A percentile compares a stretch with the other conserved stretches of the same genome.
These are phyloP conservation scores for Leistus spinibarbis DNA, from an alignment of 2,888 invertebrate species.

Conservation along the genomic window DNA sequence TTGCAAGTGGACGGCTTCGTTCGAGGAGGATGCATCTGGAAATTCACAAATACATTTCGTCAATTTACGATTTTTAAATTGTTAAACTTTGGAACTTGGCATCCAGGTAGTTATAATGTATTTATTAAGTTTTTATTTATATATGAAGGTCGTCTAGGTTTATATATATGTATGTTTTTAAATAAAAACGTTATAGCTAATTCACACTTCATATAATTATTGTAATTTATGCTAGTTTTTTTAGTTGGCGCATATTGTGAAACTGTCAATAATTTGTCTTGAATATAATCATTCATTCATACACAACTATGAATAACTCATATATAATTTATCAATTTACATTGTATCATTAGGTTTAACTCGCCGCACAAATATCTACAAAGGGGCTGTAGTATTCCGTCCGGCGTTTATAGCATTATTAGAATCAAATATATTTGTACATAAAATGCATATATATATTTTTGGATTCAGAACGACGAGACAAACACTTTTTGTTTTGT, in stretches of 20 bases:
- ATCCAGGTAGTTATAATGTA: not conserved
- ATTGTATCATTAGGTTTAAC: too few relatives aligned
- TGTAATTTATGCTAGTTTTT: not conserved
- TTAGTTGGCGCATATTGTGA: not conserved
- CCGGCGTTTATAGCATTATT: too few relatives aligned
- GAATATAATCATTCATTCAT: not conserved
- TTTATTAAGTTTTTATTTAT: not conserved
- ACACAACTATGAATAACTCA: not conserved
- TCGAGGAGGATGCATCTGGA: slow-evolving; percentile 91
- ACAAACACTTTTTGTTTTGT: too few relatives aligned
- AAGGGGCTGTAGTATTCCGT: too few relatives aligned
- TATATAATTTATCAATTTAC: not conserved
- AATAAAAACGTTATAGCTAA: not conserved
- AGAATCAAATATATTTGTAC: too few relatives aligned
- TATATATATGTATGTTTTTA: not conserved
- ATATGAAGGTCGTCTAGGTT: slow-evolving; percentile 30
- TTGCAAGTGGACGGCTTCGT: slow-evolving; percentile 92
- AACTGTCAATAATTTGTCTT: not conserved
- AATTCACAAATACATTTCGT: slow-evolving; percentile 39
- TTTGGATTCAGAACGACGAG: too few relatives aligned
- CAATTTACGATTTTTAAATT: too few relatives aligned
- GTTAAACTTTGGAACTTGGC: not conserved
- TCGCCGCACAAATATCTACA: too few relatives aligned
- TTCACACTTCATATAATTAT: not conserved
- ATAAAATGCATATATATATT: too few relatives aligned